Conservation (phyloP, 2,113 vertebrate genomes). For the Amazona guildingii region DNA sequence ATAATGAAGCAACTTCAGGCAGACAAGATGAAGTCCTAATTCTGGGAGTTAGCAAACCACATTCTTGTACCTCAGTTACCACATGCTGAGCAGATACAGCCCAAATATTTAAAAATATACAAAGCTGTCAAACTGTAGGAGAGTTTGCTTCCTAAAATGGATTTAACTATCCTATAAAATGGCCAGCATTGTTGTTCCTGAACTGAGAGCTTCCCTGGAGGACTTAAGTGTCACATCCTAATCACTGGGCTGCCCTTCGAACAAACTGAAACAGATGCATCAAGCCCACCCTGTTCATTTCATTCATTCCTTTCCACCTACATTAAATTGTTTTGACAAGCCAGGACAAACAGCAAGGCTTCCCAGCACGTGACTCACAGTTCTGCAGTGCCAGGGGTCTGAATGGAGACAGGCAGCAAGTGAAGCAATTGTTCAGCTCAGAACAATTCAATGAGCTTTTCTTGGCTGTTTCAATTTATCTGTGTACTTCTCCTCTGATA, state of each 20-base stretch:
- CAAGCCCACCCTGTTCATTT: constrained; percentile 58
- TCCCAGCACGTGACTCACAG: background rate
- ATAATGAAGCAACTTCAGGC: background rate
- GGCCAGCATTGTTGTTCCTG: background rate
- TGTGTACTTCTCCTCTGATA: background rate
- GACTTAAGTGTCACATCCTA: background rate
- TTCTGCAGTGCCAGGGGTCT: constrained; percentile 33
- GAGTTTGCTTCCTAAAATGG: background rate
- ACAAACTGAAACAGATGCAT: constrained; percentile 62
- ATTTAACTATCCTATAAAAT: background rate
- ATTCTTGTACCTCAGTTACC: background rate
- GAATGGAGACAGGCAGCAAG: constrained; percentile 34
- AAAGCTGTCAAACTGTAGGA: background rate
- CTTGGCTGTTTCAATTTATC: background rate
- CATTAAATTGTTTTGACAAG: constrained; percentile 73
- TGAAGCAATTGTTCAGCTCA: constrained; percentile 48
- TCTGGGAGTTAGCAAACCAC: background rate
- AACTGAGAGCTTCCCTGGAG: background rate
- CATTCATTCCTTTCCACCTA: constrained; percentile 72
- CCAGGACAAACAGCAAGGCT: constrained; percentile 69
- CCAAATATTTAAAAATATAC: constrained; percentile 35
- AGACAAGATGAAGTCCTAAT: background rate
- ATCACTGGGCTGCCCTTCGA: background rate
- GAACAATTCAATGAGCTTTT: background rate
- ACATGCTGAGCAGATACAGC: background rate